Percentiles rank a stretch among this genome's conserved stretches.
Evolutionary conservation across 1,140 invertebrate species (phyloP).

Genomic region (Penaeus japonicus): DNA sequence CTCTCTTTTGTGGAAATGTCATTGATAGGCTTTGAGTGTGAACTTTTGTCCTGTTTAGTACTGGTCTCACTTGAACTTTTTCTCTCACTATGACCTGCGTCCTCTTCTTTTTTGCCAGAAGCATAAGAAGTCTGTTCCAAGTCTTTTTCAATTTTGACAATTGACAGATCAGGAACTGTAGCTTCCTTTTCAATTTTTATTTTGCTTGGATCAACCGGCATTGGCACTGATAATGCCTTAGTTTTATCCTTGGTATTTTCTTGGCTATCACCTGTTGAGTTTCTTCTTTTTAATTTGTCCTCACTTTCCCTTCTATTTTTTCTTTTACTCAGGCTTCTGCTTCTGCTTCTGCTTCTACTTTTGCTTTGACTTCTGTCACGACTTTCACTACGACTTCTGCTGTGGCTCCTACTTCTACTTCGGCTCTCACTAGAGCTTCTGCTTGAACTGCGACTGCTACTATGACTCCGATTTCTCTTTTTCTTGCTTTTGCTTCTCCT

Average conservation of each 20-base stretch:
- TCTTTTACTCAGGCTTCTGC: conserved; percentile 27
- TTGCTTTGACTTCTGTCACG: neutral
- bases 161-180: conserved; percentile 21
- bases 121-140: neutral
- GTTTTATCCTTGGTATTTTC: neutral
- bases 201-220: conserved; percentile 37
- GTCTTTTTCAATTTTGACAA: conserved; percentile 35
- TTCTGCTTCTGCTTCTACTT: conserved; percentile 48
- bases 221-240: conserved; percentile 24
- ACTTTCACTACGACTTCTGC: neutral
- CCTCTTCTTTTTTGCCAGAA: neutral
- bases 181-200: conserved; percentile 41
- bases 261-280: neutral
- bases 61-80: neutral
- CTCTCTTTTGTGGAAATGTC: neutral
- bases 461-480: conserved; percentile 57
- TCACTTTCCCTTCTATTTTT: neutral
- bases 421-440: conserved; percentile 56
- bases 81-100: neutral
- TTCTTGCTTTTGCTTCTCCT: conserved; percentile 58
- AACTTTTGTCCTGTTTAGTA: neutral
- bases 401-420: conserved; percentile 24
- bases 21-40: neutral
- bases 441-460: conserved; percentile 18
- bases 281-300: neutral